These are phyloP conservation scores for Sebastes matsubarae DNA, from an alignment of 2,797 vertebrate species.

Conservation along the genomic window DNA sequence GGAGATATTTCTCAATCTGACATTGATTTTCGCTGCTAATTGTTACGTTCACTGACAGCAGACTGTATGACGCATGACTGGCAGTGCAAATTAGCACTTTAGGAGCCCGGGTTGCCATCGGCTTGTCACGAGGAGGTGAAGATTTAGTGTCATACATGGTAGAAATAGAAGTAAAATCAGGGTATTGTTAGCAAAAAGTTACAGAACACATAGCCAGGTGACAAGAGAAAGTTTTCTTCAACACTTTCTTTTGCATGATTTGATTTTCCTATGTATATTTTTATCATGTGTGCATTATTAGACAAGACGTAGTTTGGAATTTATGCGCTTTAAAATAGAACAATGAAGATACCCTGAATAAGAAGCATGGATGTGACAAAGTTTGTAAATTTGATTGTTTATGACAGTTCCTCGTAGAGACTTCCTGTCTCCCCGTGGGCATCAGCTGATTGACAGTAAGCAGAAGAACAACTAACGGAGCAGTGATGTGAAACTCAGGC, in stretches of 20 bases:
- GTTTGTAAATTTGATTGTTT: neutral
- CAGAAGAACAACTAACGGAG: neutral
- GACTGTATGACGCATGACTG: conserved; percentile 7
- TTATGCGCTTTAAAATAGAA: neutral
- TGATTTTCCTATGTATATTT: neutral
- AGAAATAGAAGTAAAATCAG: neutral
- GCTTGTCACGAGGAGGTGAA: neutral
- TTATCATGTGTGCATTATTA: neutral
- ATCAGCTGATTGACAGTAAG: conserved; percentile 4
- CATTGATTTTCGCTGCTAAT: conserved; percentile 15
- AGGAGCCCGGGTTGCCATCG: neutral
- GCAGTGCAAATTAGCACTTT: neutral
- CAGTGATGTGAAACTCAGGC: neutral
- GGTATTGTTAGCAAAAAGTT: neutral
- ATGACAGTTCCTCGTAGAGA: neutral
- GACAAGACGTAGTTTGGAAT: neutral
- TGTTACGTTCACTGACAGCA: neutral
- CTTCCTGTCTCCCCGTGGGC: neutral
- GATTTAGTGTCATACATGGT: neutral
- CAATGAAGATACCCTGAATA: neutral
- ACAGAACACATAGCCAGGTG: neutral
- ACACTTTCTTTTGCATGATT: neutral
- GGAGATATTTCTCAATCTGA: conserved; percentile 18
- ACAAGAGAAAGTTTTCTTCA: neutral
- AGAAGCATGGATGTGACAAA: neutral